Conservation (phyloP, 2,888 invertebrate genomes). For the Nycteola revayana region DNA sequence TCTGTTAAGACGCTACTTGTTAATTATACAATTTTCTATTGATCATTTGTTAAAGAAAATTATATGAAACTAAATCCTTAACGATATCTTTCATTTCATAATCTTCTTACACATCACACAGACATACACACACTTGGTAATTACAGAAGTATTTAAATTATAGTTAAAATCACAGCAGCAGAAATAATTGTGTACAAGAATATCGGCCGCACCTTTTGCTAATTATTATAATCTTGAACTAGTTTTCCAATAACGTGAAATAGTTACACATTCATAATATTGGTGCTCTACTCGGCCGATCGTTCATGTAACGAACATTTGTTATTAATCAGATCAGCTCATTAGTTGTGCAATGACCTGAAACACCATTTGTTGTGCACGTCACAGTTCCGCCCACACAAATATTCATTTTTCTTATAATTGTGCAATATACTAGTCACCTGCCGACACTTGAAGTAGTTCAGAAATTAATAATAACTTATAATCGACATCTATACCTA, state of each 20-base stretch:
- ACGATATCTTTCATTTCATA: slow-evolving; percentile 54
- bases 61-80: slow-evolving; percentile 82
- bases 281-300: slow-evolving; percentile 14
- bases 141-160: no score
- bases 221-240: slow-evolving; percentile 75
- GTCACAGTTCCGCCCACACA: slow-evolving; percentile 43
- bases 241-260: slow-evolving; percentile 50
- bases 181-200: slow-evolving; percentile 2
- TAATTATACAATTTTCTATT: slow-evolving; percentile 83
- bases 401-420: slow-evolving; percentile 51
- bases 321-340: slow-evolving; percentile 25
- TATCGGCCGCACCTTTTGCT: slow-evolving; percentile 44
- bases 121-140: no score
- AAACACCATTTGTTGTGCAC: slow-evolving; percentile 25
- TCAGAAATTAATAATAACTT: no score
- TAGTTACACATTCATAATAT: slow-evolving; percentile 24
- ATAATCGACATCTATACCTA: slow-evolving; percentile 37
- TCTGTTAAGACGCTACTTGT: slow-evolving; percentile 82
- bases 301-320: slow-evolving; percentile 8
- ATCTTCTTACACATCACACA: no score
- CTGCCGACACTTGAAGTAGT: slow-evolving; percentile 46
- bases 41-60: slow-evolving; percentile 83
- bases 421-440: slow-evolving; percentile 58
- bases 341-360: slow-evolving; percentile 31
- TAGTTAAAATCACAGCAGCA: no score